Conservation (phyloP, 2,113 vertebrate genomes). For the Triplophysa tibetana region DNA sequence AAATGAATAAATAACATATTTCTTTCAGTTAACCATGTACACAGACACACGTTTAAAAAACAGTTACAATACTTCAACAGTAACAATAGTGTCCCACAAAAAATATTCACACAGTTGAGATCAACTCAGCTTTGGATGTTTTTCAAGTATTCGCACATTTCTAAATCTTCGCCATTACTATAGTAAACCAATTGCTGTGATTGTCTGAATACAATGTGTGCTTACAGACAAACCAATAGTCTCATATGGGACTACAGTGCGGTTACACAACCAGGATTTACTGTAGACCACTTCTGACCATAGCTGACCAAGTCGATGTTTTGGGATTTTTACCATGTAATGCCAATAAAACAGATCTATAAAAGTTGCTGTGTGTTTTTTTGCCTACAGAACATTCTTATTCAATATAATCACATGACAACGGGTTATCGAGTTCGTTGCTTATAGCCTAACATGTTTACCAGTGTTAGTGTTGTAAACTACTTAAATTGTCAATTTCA, state of each 20-base stretch:
- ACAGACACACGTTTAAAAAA: conserved; percentile 33
- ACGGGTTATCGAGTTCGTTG: background rate
- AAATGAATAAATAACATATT: conserved; percentile 15
- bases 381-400: background rate
- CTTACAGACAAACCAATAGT: background rate
- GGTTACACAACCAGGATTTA: background rate
- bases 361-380: background rate
- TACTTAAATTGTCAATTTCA: background rate
- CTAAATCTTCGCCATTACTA: background rate
- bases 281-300: background rate
- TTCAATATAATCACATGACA: background rate
- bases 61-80: conserved; percentile 29
- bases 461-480: too few relatives aligned
- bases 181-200: conserved; percentile 16
- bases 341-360: background rate
- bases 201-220: background rate
- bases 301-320: background rate
- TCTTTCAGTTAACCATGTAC: background rate
- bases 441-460: too few relatives aligned
- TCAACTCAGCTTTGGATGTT: background rate
- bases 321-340: background rate
- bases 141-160: background rate
- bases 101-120: conserved; percentile 5
- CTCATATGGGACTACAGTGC: background rate
- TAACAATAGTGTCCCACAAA: conserved; percentile 8